These are phyloP conservation scores for Coelogynopora nodosa DNA, from an alignment of 2,888 invertebrate species.

Conservation along the genomic window DNA sequence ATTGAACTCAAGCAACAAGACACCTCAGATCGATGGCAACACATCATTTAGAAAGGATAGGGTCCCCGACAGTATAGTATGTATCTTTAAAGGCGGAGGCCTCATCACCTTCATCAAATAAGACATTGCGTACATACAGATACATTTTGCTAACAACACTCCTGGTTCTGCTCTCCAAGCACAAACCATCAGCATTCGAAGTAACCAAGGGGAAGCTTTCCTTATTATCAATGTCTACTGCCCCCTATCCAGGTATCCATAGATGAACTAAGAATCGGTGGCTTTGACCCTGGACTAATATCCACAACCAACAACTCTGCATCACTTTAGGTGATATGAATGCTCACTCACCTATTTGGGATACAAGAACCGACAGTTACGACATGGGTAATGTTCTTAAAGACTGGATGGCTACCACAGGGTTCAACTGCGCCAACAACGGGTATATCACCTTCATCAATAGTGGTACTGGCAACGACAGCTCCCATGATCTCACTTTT, in stretches of 20 bases:
- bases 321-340: conserved; percentile 6
- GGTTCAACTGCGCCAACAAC: conserved; percentile 7
- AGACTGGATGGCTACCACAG: conserved; percentile 17
- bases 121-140: neutral
- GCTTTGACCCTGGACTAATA: neutral
- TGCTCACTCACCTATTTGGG: conserved; percentile 24
- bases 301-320: conserved; percentile 1
- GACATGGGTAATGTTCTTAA: neutral
- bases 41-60: conserved; percentile 42
- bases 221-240: conserved; percentile 29
- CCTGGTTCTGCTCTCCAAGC: neutral
- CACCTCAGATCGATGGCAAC: conserved; percentile 37
- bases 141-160: neutral
- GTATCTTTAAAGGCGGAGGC: conserved; percentile 32
- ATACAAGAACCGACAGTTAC: neutral
- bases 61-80: conserved; percentile 42
- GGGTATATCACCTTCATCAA: neutral
- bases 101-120: conserved; percentile 9
- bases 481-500: conserved; percentile 10
- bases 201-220: neutral
- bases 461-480: conserved; percentile 14
- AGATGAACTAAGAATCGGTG: conserved; percentile 10
- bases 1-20: conserved; percentile 32
- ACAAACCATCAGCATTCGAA: conserved; percentile 15
- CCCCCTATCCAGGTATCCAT: conserved; percentile 1